Evolutionary conservation across 2,113 vertebrate genomes (phyloP).

Genomic region (Ochotona princeps): DNA sequence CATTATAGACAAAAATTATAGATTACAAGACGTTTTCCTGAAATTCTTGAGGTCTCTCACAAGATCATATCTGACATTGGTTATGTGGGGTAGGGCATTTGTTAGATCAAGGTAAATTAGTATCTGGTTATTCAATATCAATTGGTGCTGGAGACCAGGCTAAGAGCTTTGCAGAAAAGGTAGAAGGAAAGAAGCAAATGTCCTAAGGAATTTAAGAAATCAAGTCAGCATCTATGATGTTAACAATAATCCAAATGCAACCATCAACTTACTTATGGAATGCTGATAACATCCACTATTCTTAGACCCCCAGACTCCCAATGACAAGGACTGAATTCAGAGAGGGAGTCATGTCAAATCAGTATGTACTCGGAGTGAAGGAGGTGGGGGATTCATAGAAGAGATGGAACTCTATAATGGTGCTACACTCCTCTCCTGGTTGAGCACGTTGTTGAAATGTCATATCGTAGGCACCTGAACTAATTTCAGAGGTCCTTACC

Average conservation of each 20-base stretch:
- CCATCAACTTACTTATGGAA: background rate
- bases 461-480: background rate
- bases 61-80: background rate
- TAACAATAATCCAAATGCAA: background rate
- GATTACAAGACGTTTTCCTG: constrained; percentile 20
- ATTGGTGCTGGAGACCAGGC: background rate
- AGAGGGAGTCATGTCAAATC: background rate
- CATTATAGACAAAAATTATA: constrained; percentile 51
- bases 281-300: background rate
- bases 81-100: background rate
- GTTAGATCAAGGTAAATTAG: background rate
- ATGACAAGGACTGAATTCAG: background rate
- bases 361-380: background rate
- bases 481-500: constrained; percentile 12
- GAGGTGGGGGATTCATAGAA: background rate
- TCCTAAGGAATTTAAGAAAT: constrained; percentile 3
- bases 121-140: background rate
- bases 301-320: constrained; percentile 25
- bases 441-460: background rate
- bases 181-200: constrained; percentile 15
- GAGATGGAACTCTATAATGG: background rate
- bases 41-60: background rate
- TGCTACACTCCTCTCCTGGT: accelerated
- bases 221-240: background rate
- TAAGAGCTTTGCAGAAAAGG: background rate